Base-by-base conservation (phyloP, 2,113 vertebrate genomes). In the Acrocephalus arundinaceus region DNA sequence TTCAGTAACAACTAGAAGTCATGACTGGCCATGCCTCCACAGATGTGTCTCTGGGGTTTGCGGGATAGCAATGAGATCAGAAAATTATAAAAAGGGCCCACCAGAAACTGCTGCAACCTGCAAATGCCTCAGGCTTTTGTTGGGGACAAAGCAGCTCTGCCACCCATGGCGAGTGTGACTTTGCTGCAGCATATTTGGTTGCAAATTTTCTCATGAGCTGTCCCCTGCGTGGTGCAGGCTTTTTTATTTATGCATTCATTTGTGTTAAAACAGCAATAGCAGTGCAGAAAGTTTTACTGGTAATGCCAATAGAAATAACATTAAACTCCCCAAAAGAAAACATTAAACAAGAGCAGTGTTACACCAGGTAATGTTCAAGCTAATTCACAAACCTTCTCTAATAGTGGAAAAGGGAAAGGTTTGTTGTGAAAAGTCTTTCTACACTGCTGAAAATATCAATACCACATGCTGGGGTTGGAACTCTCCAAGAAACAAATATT, bases 401-500 rank as follows among this genome's bases (percentile, higher is more conserved):
- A 96, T 31, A 45, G 61, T 65, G 61, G 80, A 51, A 92, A 95
- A 94, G 61, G 76, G 51, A 95, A 96, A 94, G 91, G 68, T 81
- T 90, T 96, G 71, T 73, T 92, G 83, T 57, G 78, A 94, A 97
- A 96, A 96, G 15, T 54, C 81, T 95, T 97, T 96, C 63, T 81
- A 67, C 45, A 66, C 85, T 86, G 46, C 92, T 92, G 82, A 95
- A 97, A 98, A 97, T 93, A 98, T 97, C 96, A 92, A 94, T 98
- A 98, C 43, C 65, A 48, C 85, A 95, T 74, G 68, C 87, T 39
- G 14, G 9, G 61, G 22, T 58, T 94, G 73, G 62, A 86, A 72
- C 71, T 97, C 39, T 94, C 71, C 94, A 87, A 97, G 65, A 98
- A 97, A 95, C 93, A 97, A 97, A 95, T 96, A 98, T 97, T 95